phyloP scores from a whole-genome alignment of 64 coral and sea anemone species.

The Montipora capricornis region DNA sequence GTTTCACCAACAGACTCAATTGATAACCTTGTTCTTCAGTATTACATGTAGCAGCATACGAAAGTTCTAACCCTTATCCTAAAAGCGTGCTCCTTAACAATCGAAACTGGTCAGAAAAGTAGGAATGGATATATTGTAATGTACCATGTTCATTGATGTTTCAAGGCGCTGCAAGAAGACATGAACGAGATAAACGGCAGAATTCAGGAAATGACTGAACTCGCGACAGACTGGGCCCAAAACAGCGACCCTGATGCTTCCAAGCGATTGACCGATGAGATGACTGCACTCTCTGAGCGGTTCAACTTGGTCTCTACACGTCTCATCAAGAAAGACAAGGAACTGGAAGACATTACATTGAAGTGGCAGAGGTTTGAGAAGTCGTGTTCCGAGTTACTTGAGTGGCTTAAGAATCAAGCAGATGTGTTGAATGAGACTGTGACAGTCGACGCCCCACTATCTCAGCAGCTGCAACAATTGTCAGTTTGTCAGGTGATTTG shows the following conservation, averaged over 20 bases:
- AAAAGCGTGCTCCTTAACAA: too few species aligned
- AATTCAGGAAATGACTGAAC: slow-evolving; percentile 78
- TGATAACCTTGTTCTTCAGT: too few species aligned
- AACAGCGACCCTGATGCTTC: slow-evolving; percentile 85
- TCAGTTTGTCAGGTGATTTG: slow-evolving; percentile 70
- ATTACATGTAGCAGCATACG: too few species aligned
- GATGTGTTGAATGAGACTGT: slow-evolving; percentile 66
- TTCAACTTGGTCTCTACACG: slow-evolving; percentile 31
- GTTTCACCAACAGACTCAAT: too few species aligned
- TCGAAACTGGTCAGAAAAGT: too few species aligned
- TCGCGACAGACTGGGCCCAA: slow-evolving; percentile 77
- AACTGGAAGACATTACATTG: slow-evolving; percentile 52
- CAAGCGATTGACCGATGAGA: slow-evolving; percentile 67
- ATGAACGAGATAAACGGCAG: slow-evolving; percentile 69
- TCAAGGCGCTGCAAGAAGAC: slow-evolving; percentile 57
- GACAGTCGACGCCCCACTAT: slow-evolving; percentile 66
- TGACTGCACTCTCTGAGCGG: slow-evolving; percentile 57
- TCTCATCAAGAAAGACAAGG: slow-evolving; percentile 60
- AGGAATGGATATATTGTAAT: too few species aligned
- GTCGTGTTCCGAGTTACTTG: slow-evolving; percentile 68
- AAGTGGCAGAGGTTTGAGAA: slow-evolving; percentile 83
- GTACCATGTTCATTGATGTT: background rate
- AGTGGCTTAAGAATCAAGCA: slow-evolving; percentile 86
- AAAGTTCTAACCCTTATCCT: too few species aligned
- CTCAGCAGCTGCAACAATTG: slow-evolving; percentile 72